Evolutionary conservation across 2,888 invertebrate species (phyloP), one percentile per base, ranked within the genome.

Genomic region (Drosophila incognita): DNA sequence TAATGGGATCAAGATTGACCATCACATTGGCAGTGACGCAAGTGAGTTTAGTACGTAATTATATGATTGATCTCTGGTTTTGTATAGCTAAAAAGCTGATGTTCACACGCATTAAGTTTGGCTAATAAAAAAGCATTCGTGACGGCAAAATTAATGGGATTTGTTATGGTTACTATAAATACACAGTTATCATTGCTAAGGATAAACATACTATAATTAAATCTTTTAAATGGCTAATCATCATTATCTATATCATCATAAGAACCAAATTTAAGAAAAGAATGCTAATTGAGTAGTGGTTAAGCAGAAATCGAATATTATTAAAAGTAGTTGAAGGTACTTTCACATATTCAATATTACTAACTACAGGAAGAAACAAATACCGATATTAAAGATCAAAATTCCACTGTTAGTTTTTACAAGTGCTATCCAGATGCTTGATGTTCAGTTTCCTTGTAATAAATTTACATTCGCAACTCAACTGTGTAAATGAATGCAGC

Each of bases 1-100:
- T 87, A 89, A 82, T 87, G 82, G 72, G 85, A 51, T 72, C 59
- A 38, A 57, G 18, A 58, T 54, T 42, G 42, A 38, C 56, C 51
- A 56, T 46, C 57, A 27, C 6, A 40, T 58, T 53, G 64, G 33
- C 46, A 31, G 56, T 80, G 77, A 81, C 77, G 70, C 64, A 81
- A 70, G 57, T 66, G 42, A n/a, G 13, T 27, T 24, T 53, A 46
- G 57, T 49, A 76, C 64, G 63, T 64, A 53, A 64, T 60, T 40
- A 61, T 53, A 46, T 79, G 80, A 76, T 69, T 69, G 69, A 76
- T 76, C 54, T 48, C 24, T 36, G 62, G 35, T 70, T 56, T 46
- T 58, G 52, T 48, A 42, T 48, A 29, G 15, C 24, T 1, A 35
- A 27, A 27, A 57, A 31, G 13, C 35, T 29, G 40, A n/a, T 71